A percentile compares a stretch with the other conserved stretches of the same genome.
phyloP scores from a whole-genome alignment of 2,888 invertebrate species.

The Hybos culiciformis region DNA sequence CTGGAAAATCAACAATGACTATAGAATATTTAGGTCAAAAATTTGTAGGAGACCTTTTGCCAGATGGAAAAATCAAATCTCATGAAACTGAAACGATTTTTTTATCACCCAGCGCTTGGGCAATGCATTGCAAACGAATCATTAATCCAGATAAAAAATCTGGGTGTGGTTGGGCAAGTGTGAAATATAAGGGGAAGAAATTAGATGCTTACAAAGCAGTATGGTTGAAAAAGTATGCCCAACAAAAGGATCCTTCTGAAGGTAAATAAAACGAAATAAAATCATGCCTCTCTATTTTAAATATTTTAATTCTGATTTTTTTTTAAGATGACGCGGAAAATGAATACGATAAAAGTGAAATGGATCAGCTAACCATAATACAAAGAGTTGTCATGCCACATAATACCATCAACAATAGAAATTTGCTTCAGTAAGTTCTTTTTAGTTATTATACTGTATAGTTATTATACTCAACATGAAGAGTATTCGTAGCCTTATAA shows the following conservation, averaged over 20 bases:
- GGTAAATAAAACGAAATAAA: slow-evolving; percentile 16
- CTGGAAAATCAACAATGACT: slow-evolving; percentile 72
- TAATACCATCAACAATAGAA: slow-evolving; percentile 59
- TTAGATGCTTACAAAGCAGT: slow-evolving; percentile 77
- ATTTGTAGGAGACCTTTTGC: slow-evolving; percentile 72
- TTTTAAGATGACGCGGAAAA: slow-evolving; percentile 23
- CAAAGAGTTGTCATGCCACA: slow-evolving; percentile 60
- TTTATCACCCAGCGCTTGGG: slow-evolving; percentile 85
- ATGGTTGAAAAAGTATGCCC: slow-evolving; percentile 59
- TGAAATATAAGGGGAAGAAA: slow-evolving; percentile 75
- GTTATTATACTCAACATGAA: too few species aligned
- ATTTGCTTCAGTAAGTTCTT: slow-evolving; percentile 59
- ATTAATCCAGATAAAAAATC: slow-evolving; percentile 86
- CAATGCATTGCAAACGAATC: slow-evolving; percentile 79
- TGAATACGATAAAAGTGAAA: slow-evolving; percentile 48
- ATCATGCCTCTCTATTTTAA: background rate
- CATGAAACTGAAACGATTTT: slow-evolving; percentile 80
- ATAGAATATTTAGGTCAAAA: slow-evolving; percentile 87
- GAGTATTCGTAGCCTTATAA: too few species aligned
- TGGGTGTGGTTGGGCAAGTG: slow-evolving; percentile 88
- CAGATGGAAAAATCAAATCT: slow-evolving; percentile 78
- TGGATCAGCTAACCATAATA: slow-evolving; percentile 44
- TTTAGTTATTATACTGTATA: background rate
- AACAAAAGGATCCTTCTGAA: slow-evolving; percentile 39
- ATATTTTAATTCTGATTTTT: slow-evolving; percentile 7